Percentiles rank a stretch among this genome's conserved stretches.
Conservation (phyloP, 2,888 invertebrate genomes). For the Flabesymbios commensalis region DNA sequence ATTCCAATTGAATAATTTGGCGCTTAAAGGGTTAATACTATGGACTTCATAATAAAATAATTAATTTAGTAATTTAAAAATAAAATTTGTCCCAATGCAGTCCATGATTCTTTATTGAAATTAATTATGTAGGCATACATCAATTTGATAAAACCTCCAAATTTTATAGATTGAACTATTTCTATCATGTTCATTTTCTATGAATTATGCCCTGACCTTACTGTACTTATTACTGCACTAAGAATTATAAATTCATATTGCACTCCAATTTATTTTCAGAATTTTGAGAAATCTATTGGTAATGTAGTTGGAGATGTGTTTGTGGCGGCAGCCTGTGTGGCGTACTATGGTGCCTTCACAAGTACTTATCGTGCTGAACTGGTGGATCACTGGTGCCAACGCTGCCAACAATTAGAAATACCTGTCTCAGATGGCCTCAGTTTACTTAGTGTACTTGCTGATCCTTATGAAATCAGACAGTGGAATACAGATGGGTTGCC, state of each 20-base stretch:
- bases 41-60: too few relatives aligned
- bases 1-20: too few relatives aligned
- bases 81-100: neutral
- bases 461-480: constrained; percentile 69
- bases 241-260: too few relatives aligned
- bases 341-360: constrained; percentile 63
- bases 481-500: constrained; percentile 62
- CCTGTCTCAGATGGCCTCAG: constrained; percentile 74
- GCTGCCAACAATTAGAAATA: constrained; percentile 71
- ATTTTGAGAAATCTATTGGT: constrained; percentile 56
- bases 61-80: neutral
- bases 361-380: constrained; percentile 63
- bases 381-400: constrained; percentile 71
- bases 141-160: too few relatives aligned
- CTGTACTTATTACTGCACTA: too few relatives aligned
- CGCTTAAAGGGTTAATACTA: too few relatives aligned
- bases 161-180: too few relatives aligned
- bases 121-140: neutral
- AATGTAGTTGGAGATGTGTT: constrained; percentile 63
- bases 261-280: constrained; percentile 31
- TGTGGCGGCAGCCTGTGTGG: constrained; percentile 62
- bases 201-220: too few relatives aligned
- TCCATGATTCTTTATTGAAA: neutral
- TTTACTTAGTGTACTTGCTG: constrained; percentile 62
- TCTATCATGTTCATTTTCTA: too few relatives aligned